phyloP scores from a whole-genome alignment of 1,140 invertebrate genomes.

The Pogonomyrmex californicus region DNA sequence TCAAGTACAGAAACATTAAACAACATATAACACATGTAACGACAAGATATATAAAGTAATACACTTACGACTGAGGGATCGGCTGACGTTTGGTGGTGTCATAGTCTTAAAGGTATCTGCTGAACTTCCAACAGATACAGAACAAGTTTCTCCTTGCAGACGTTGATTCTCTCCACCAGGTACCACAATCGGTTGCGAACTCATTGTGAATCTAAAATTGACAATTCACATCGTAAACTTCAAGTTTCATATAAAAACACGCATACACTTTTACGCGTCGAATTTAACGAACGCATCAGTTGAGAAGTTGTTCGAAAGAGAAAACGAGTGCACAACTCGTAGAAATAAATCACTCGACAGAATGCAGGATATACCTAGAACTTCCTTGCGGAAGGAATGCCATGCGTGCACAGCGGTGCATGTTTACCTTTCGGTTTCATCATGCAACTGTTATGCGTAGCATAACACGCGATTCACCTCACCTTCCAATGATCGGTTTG shows the following conservation, averaged over 20 bases:
- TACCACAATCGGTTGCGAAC: conserved; percentile 84
- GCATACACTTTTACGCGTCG: background rate
- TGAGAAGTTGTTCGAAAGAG: background rate
- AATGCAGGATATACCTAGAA: too few species aligned
- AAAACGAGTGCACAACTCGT: too few species aligned
- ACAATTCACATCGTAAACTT: background rate
- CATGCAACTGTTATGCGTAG: too few species aligned
- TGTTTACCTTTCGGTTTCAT: background rate
- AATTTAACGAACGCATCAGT: background rate
- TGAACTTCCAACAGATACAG: conserved; percentile 78
- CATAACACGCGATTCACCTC: too few species aligned
- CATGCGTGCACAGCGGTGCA: too few species aligned
- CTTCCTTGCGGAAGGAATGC: background rate
- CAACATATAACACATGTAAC: background rate
- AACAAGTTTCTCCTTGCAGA: conserved; percentile 80
- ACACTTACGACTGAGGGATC: conserved; percentile 82
- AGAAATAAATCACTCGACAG: too few species aligned
- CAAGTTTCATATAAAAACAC: background rate
- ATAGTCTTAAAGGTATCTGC: conserved; percentile 81
- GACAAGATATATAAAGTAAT: background rate
- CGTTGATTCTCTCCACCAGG: conserved; percentile 82
- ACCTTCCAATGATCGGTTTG: conserved; percentile 27
- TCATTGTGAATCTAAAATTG: conserved; percentile 76
- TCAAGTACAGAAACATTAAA: conserved; percentile 21
- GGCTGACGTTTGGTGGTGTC: conserved; percentile 83